Base-by-base conservation (phyloP, 2,888 invertebrate species). In the Drosophila quasianomalipes region DNA sequence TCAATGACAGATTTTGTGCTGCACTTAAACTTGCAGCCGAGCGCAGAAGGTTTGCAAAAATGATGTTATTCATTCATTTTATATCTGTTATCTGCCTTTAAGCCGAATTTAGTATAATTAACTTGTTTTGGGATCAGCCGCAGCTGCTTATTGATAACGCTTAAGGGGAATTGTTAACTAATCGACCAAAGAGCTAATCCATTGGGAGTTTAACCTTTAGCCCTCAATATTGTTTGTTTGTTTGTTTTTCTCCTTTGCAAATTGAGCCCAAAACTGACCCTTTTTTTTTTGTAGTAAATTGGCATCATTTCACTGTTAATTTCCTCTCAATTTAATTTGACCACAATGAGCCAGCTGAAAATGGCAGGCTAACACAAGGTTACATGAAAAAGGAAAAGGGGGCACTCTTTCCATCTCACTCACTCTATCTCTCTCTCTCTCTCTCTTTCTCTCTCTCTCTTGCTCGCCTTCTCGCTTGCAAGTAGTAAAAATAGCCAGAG, bases 251-350 rank as follows among this genome's bases (percentile, higher is more conserved):
- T 63, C 4, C n/a, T 7, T 9, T n/a, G 53, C 12, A 59, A 59
- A 71, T 59, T 39, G 41, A 33, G 14, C 22, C 6, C 19, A n/a
- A 9, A 14, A 39, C 51, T 44, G 61, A 63, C 60, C 70, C 66
- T 58, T 55, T 60, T 30, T 26, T 10, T 47, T 10, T 33, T 33
- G 52, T 57, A 35, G 31, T 22, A 62, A 85, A 85, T 83, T 86
- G 87, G 81, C 84, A 68, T 77, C 87, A 68, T 89, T 86, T 89
- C 71, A 86, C 78, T 89, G 78, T 74, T 71, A 83, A 84, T 84
- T 84, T 86, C 74, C 84, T 70, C 83, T 70, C 83, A 77, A 84
- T 84, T 83, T 76, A 76, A 75, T 83, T 76, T 70, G 65, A 37
- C 59, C 85, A 86, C 83, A 85, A 85, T 71, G 80, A 71, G 85